phyloP scores from a whole-genome alignment of 2,888 invertebrate species.

The Smittia sp. region DNA sequence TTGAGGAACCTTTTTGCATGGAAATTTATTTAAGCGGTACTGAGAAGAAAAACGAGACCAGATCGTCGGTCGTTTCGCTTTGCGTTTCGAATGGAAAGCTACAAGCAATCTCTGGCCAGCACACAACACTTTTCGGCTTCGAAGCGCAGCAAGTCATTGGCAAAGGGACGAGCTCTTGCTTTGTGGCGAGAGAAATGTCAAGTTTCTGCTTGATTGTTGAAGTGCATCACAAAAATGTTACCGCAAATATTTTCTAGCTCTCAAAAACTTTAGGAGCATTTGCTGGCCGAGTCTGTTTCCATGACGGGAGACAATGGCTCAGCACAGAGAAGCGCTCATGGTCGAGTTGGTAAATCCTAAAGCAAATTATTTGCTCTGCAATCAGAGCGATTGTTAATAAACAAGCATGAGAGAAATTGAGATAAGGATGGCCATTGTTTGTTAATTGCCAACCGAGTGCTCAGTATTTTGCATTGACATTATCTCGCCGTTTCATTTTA shows the following conservation, averaged over 20 bases:
- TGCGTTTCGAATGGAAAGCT: not conserved
- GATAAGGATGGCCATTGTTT: slow-evolving; percentile 3
- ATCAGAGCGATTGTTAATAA: not conserved
- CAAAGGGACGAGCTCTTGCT: not conserved
- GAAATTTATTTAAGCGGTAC: not conserved
- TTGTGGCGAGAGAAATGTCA: slow-evolving; percentile 14
- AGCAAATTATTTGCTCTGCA: slow-evolving; percentile 2
- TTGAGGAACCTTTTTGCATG: not conserved
- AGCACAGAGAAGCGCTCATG: not conserved
- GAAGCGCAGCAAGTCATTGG: not conserved
- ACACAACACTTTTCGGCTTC: not conserved
- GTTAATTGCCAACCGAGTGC: slow-evolving; percentile 3
- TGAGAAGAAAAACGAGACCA: no score
- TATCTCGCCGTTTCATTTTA: not conserved
- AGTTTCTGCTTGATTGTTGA: not conserved
- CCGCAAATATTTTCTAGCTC: not conserved
- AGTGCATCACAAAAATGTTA: not conserved
- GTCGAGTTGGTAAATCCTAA: not conserved
- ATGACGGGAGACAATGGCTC: not conserved
- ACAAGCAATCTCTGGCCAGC: not conserved
- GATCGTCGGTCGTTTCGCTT: not conserved
- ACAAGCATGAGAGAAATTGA: not conserved
- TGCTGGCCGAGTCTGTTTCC: not conserved
- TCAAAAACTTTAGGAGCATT: not conserved
- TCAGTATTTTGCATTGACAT: slow-evolving; percentile 9